A percentile compares a stretch with the other conserved stretches of the same genome.
Conservation (phyloP, 92 coral and sea anemone species). For the Porites lobata region DNA sequence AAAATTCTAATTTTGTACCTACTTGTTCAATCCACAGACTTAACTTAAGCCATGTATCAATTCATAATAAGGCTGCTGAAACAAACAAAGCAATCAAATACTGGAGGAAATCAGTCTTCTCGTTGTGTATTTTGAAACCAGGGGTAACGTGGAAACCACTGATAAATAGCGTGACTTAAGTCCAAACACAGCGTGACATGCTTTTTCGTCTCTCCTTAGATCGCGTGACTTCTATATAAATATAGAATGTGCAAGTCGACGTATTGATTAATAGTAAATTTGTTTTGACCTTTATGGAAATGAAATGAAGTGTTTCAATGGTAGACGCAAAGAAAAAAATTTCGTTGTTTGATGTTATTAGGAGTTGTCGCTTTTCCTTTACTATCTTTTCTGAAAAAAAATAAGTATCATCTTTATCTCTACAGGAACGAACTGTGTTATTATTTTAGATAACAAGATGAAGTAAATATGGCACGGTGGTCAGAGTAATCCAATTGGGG, state of each 20-base stretch:
- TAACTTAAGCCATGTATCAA: too few relatives aligned
- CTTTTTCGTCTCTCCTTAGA: too few relatives aligned
- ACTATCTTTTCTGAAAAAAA: background rate
- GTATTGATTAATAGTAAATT: too few relatives aligned
- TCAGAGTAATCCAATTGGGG: background rate
- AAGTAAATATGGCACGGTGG: constrained; percentile 2
- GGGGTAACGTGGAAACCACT: background rate
- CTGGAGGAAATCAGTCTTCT: too few relatives aligned
- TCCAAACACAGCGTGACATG: background rate
- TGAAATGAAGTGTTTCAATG: background rate
- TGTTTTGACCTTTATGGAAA: background rate
- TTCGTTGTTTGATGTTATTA: background rate
- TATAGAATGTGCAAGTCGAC: background rate
- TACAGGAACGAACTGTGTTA: background rate
- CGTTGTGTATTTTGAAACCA: too few relatives aligned
- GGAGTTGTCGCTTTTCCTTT: background rate
- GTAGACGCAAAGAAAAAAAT: background rate
- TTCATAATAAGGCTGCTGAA: too few relatives aligned
- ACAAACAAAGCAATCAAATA: too few relatives aligned
- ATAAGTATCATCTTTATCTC: background rate
- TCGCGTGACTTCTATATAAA: background rate
- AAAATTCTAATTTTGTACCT: too few relatives aligned
- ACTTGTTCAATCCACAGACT: too few relatives aligned
- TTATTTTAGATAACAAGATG: constrained; percentile 17
- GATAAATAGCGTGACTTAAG: background rate